Conservation (phyloP, 2,797 vertebrate species). For the Eulemur coronatus region DNA sequence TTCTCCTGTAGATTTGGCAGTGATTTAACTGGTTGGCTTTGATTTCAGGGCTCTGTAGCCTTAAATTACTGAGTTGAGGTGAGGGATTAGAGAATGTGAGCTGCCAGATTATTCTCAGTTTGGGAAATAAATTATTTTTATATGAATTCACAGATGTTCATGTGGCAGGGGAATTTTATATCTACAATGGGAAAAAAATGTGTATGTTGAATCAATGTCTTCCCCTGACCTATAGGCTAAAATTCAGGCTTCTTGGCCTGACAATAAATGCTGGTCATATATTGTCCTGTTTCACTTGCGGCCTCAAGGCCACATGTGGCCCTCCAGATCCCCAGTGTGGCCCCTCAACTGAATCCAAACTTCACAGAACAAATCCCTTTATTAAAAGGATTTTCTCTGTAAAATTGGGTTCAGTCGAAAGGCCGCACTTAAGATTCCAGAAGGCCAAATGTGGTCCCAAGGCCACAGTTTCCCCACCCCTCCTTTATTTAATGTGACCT, state of each 20-base stretch:
- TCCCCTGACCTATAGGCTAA: not conserved
- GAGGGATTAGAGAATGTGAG: not conserved
- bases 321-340: not conserved
- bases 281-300: not conserved
- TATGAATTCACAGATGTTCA: not conserved
- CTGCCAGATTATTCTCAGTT: not conserved
- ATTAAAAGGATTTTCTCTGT: not conserved
- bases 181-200: not conserved
- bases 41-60: not conserved
- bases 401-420: not conserved
- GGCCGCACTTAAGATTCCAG: too few species aligned
- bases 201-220: not conserved
- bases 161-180: not conserved
- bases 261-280: not conserved
- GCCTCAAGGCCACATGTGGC: not conserved
- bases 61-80: not conserved
- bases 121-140: conserved; percentile 30
- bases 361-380: too few species aligned
- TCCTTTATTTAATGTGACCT: not conserved
- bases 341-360: not conserved
- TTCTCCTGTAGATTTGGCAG: not conserved
- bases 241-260: not conserved
- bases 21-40: not conserved
- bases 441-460: not conserved
- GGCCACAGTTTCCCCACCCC: not conserved